Evolutionary conservation across 2,797 vertebrate genomes (phyloP).

Genomic region (Apodemus agrarius): DNA sequence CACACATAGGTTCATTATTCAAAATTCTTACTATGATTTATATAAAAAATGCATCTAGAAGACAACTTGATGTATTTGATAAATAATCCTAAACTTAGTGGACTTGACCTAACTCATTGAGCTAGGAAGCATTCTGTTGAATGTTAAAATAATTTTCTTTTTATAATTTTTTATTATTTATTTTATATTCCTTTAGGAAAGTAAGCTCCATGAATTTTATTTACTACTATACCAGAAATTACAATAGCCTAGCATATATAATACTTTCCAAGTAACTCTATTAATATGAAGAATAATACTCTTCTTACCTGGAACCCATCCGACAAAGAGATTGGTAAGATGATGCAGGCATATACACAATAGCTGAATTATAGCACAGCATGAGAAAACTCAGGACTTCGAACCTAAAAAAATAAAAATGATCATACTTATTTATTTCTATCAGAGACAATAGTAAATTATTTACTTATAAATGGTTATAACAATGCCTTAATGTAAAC

Average conservation of each 20-base stretch:
- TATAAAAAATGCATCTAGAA: neutral
- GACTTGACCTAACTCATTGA: constrained; percentile 14
- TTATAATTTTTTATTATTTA: neutral
- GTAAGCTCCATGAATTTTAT: neutral
- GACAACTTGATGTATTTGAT: neutral
- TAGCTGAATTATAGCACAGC: constrained; percentile 98
- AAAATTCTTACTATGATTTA: constrained; percentile 24
- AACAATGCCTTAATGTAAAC: constrained; percentile 19
- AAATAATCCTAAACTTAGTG: constrained; percentile 42
- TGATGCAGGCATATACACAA: constrained; percentile 97
- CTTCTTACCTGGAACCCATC: constrained; percentile 96
- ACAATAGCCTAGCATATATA: neutral
- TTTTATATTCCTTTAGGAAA: neutral
- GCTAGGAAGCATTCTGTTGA: constrained; percentile 37
- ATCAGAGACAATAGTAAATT: neutral
- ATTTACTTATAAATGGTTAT: neutral
- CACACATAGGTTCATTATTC: neutral
- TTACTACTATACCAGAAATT: neutral
- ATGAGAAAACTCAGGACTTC: constrained; percentile 98
- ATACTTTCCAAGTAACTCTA: constrained; percentile 1
- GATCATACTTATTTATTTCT: constrained; percentile 40
- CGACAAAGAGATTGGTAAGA: constrained; percentile 97
- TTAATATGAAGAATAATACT: neutral
- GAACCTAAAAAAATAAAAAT: constrained; percentile 89
- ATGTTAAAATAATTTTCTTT: constrained; percentile 45